Base-by-base conservation (phyloP, 2,797 vertebrate species). In the Selene dorsalis region DNA sequence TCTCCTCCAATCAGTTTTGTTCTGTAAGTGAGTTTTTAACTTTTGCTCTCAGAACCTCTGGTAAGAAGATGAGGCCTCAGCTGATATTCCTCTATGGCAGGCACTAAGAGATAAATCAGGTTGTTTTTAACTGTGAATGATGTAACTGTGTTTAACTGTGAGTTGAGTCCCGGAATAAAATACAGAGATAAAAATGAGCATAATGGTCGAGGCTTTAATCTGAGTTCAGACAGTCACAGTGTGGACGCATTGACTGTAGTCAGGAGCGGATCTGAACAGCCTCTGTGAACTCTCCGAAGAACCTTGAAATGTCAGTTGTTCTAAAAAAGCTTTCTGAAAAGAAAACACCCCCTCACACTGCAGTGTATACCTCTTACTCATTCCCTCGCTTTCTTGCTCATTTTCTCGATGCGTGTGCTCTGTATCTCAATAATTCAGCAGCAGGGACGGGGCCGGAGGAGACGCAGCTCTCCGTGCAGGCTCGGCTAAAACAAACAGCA, bases 381-480 rank as follows among this genome's bases (percentile, higher is more conserved):
- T 39, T 67, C 68, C 11, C 41, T 28, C 52, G 14, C 24, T 8
- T 55, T 28, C 24, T 28, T 8, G 3, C 20, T 50, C 8, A 7
- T 69, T 62, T 24, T 60, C 9, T 62, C 11, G 24, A 47, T 79
- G 57, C 32, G 0, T 52, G 67, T 53, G 57, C 53, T 70, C 6
- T 75, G 45, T 50, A 39, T 39, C 45, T 87, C 61, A 83, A 87
- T 87, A 83, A 83, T 87, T 76, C 60, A 88, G 60, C 24, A 61
- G 60, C 28, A 7, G 55, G 43, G 35, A 43, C n/a, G 9, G 26
- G n/a, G 56, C 61, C n/a, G 30, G 47, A 74, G 69, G 43, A 74
- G 80, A 75, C 61, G 57, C 68, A 18, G 67, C 60, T 69, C 52
- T n/a, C 35, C 1, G n/a, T 61, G 41, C 68, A 63, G 63, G 12